Conservation (phyloP, 2,113 vertebrate species). For the Ceyx cyanopectus region DNA sequence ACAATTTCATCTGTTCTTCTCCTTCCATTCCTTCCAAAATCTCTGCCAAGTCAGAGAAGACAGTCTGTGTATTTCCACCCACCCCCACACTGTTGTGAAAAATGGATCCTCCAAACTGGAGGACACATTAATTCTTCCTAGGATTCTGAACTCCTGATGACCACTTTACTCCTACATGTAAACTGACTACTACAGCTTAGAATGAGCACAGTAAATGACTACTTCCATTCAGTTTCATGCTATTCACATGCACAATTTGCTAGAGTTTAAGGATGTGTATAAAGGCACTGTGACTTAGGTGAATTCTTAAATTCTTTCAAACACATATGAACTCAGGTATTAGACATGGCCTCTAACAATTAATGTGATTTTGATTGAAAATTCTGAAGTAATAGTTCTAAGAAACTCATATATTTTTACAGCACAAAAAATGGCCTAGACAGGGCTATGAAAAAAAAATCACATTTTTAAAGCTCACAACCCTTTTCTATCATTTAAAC, state of each 20-base stretch:
- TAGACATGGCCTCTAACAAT: not conserved
- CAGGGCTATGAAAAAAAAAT: not conserved
- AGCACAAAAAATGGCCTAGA: not conserved
- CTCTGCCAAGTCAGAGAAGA: not conserved
- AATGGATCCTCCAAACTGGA: not conserved
- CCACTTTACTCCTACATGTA: not conserved
- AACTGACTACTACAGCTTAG: not conserved
- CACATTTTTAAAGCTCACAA: not conserved
- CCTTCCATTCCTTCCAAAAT: not conserved
- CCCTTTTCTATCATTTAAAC: not conserved
- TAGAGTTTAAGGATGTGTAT: not conserved
- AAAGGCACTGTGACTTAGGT: not conserved
- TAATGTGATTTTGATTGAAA: not conserved
- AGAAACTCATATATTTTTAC: not conserved
- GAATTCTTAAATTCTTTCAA: not conserved
- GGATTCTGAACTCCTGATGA: not conserved
- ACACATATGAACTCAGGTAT: not conserved
- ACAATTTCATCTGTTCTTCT: not conserved
- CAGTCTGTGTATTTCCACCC: fast-evolving
- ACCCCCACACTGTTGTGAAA: not conserved
- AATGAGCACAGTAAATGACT: not conserved
- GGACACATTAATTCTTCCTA: not conserved
- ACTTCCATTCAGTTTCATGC: not conserved
- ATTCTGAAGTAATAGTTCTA: not conserved
- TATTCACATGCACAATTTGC: not conserved